Evolutionary conservation across 2,797 vertebrate species (phyloP).

Genomic region (Thaleichthys pacificus): DNA sequence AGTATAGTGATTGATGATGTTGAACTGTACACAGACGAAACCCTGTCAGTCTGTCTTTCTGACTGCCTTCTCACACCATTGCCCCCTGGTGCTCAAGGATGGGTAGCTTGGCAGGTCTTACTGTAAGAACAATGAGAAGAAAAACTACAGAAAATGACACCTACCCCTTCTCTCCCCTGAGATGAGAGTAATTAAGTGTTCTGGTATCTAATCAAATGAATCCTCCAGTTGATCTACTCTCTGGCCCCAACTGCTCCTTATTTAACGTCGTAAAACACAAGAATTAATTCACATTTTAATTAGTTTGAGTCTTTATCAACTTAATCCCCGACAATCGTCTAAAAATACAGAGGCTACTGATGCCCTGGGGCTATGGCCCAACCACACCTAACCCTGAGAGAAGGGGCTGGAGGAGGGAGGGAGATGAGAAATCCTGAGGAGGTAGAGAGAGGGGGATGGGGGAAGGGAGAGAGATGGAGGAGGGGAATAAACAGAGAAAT

Average conservation of each 20-base stretch:
- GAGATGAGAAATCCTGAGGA: background rate
- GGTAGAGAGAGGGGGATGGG: background rate
- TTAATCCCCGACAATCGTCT: conserved; percentile 27
- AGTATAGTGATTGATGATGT: no score
- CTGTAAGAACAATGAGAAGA: no score
- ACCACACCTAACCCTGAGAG: background rate
- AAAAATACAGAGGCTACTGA: background rate
- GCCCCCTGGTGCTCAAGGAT: no score
- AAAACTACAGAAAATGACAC: background rate
- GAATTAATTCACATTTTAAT: conserved; percentile 37
- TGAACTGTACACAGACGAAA: no score
- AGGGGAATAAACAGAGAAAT: background rate
- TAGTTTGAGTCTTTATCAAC: conserved; percentile 35
- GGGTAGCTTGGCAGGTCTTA: no score
- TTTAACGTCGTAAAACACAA: conserved; percentile 9
- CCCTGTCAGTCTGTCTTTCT: no score
- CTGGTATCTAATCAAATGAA: conserved; percentile 5
- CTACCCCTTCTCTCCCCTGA: conserved; percentile 9
- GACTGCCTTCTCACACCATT: no score
- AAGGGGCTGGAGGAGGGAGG: background rate
- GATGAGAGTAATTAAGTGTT: conserved; percentile 30
- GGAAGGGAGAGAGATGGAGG: background rate
- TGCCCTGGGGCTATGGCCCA: background rate
- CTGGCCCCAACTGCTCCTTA: background rate
- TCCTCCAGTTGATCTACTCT: background rate